Percentiles rank a stretch among this genome's conserved stretches.
Conservation (phyloP, 2,113 vertebrate genomes). For the Paedocypris sp. region DNA sequence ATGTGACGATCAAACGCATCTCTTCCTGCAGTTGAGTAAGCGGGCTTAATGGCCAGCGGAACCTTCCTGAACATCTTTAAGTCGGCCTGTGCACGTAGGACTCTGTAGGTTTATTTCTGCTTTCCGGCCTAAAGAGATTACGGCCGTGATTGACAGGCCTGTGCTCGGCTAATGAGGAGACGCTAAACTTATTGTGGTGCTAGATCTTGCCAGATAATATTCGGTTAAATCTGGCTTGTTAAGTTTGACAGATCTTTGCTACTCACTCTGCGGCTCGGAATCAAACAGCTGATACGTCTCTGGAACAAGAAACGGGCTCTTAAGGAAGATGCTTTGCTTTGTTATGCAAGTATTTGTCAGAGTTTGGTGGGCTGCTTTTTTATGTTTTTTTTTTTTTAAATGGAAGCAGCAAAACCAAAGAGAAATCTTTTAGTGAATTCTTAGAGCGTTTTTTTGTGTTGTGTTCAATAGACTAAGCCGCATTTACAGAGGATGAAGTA, state of each 20-base stretch:
- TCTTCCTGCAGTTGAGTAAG: neutral
- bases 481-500: too few relatives aligned
- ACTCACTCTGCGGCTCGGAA: neutral
- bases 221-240: conserved; percentile 1
- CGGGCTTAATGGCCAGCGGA: conserved; percentile 15
- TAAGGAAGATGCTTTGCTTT: too few relatives aligned
- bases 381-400: too few relatives aligned
- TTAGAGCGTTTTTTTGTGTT: too few relatives aligned
- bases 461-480: too few relatives aligned
- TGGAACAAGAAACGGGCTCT: neutral
- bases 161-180: conserved; percentile 9
- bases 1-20: conserved; percentile 18
- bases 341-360: too few relatives aligned
- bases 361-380: too few relatives aligned
- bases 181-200: neutral
- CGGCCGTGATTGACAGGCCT: conserved; percentile 5
- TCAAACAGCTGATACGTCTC: neutral
- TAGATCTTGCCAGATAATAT: neutral
- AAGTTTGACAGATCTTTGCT: neutral
- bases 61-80: neutral
- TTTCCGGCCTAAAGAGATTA: conserved; percentile 15
- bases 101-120: conserved; percentile 13
- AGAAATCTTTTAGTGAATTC: too few relatives aligned
- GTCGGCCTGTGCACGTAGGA: conserved; percentile 9
- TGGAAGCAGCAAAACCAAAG: too few relatives aligned